These are phyloP conservation scores for Cepaea nemoralis DNA, from an alignment of 1,140 invertebrate species.

Conservation along the genomic window DNA sequence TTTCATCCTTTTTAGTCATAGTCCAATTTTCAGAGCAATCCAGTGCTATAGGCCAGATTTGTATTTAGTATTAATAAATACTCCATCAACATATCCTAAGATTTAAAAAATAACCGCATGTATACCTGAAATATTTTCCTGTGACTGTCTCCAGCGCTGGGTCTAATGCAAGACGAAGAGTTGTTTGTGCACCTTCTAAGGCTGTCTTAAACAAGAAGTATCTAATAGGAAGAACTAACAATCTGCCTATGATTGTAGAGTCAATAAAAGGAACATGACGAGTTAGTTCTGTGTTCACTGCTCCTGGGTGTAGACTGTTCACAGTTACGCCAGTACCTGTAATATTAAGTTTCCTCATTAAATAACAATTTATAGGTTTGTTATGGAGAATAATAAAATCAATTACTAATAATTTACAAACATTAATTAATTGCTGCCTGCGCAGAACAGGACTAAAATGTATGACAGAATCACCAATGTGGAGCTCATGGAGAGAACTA, in stretches of 20 bases:
- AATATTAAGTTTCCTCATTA: too few species aligned
- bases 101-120: background rate
- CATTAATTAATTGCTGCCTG: too few species aligned
- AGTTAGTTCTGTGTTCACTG: constrained; percentile 58
- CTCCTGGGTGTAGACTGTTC: constrained; percentile 67
- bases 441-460: too few species aligned
- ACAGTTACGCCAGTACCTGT: constrained; percentile 56
- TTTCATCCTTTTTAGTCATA: background rate
- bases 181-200: constrained; percentile 66
- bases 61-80: background rate
- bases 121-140: constrained; percentile 83
- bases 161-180: constrained; percentile 72
- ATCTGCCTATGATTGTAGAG: constrained; percentile 30
- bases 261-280: constrained; percentile 74
- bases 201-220: constrained; percentile 45
- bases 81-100: background rate
- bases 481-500: too few species aligned
- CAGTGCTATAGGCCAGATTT: background rate
- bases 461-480: too few species aligned
- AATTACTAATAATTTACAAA: too few species aligned
- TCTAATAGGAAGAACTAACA: constrained; percentile 2
- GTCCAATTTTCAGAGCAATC: background rate
- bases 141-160: constrained; percentile 80
- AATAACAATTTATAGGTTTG: too few species aligned
- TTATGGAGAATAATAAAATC: too few species aligned